These are phyloP conservation scores for Cavia porcellus DNA, from an alignment of 2,113 vertebrate species.

Conservation along the genomic window DNA sequence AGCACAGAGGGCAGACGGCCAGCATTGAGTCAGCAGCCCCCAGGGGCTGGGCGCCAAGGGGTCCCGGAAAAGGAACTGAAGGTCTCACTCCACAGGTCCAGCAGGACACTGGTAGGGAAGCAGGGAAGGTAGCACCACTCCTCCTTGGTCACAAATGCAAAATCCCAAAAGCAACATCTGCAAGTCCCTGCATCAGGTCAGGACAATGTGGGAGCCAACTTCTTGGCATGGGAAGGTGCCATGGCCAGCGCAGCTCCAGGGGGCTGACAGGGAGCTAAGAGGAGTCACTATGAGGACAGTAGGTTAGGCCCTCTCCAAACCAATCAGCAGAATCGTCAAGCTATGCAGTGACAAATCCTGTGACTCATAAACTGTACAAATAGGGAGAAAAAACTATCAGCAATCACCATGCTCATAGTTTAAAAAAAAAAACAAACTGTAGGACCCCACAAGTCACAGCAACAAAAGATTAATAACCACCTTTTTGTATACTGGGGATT, in stretches of 20 bases:
- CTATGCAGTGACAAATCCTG: not conserved
- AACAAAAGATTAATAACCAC: not conserved
- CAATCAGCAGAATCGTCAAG: not conserved
- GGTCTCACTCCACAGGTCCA: fast-evolving
- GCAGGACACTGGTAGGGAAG: fast-evolving
- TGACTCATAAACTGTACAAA: not conserved
- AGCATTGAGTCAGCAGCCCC: not conserved
- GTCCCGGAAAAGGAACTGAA: fast-evolving
- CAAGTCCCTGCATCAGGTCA: not conserved
- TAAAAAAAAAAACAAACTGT: not conserved
- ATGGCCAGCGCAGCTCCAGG: not conserved
- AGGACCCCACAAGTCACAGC: not conserved
- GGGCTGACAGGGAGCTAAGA: not conserved
- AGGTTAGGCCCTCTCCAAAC: not conserved
- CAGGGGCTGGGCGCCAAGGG: fast-evolving
- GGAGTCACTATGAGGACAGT: not conserved
- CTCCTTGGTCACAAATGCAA: not conserved
- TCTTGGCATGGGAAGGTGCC: not conserved
- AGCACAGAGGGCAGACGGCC: not conserved
- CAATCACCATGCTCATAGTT: fast-evolving
- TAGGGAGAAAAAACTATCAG: fast-evolving
- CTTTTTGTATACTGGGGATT: not conserved
- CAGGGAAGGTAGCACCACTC: no score
- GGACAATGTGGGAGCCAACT: not conserved
- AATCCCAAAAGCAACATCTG: not conserved